Evolutionary conservation across 1,140 invertebrate genomes (phyloP), one percentile per base, ranked within the genome.

Genomic region (Cydia splendana): DNA sequence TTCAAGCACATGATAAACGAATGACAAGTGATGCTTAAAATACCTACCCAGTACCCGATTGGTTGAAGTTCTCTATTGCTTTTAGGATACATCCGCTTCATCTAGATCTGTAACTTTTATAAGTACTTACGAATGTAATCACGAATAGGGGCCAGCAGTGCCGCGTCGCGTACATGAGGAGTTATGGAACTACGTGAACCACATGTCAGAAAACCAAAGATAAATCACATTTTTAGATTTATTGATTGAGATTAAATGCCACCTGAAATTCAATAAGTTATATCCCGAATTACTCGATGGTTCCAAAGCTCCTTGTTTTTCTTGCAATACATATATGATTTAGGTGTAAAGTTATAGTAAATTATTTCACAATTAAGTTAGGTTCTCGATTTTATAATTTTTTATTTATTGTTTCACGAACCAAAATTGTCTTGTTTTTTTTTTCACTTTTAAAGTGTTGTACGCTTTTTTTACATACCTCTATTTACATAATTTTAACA

Each of bases 81-180:
- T 88, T 89, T 89, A 91, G 88, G 85, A 87, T 85, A 82, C 86
- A 88, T 90, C 87, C 89, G 89, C 90, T 91, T 93, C 83, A 83
- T 88, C 84, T 93, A 93, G 91, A 93, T 93, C 91, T 93, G 91
- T 91, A 92, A 91, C 90, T 91, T 90, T 87, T 90, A 82, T 93
- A 91, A 93, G 91, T 93, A 93, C 91, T 93, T 93, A 93, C 90
- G 84, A 87, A 53, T 74, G 42, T 89, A 87, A 85, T 88, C 84
- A 87, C 83, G 81, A 80, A 78, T 79, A 80, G 81, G 74, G 78
- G 85, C 84, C 76, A 77, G 80, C 69, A 30, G 80, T 45, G 77
- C 75, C 77, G 78, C 77, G 84, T 83, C 82, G 85, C 83, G 84
- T 80, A 81, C 79, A 75, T 80, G 85, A 90, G 91, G 91, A 91